These are phyloP conservation scores for Ormyrus thymus DNA, from an alignment of 2,888 invertebrate species.

Conservation along the genomic window DNA sequence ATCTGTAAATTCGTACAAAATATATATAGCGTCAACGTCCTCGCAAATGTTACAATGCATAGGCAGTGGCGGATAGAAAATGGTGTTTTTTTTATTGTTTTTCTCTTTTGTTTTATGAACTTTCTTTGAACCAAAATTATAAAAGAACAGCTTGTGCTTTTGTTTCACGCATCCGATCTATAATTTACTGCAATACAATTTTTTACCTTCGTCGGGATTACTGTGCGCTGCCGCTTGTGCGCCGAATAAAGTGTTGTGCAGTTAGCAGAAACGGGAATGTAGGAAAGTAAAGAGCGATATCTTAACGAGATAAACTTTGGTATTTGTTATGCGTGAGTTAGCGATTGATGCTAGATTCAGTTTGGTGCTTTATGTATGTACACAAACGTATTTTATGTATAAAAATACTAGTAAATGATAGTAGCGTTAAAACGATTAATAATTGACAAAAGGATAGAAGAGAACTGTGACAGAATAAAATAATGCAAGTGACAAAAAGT, in stretches of 20 bases:
- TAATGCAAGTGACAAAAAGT: conserved; percentile 31
- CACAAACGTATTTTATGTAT: conserved; percentile 49
- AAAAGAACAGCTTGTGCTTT: conserved; percentile 47
- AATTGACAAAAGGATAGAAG: conserved; percentile 31
- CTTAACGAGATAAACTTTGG: conserved; percentile 74
- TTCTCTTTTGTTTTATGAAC: conserved; percentile 22
- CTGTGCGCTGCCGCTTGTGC: conserved; percentile 45
- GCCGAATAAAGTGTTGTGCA: conserved; percentile 50
- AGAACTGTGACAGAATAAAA: conserved; percentile 23
- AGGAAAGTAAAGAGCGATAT: conserved; percentile 62
- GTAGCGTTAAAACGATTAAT: conserved; percentile 50
- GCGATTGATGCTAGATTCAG: conserved; percentile 58
- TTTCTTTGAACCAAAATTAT: conserved; percentile 43
- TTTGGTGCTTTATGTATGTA: conserved; percentile 55
- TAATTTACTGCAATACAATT: conserved; percentile 47
- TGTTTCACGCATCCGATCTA: conserved; percentile 45
- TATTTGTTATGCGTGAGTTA: conserved; percentile 71
- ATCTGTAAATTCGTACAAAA: conserved; percentile 54
- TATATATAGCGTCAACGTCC: conserved; percentile 48
- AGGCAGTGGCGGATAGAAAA: conserved; percentile 67
- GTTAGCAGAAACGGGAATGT: conserved; percentile 60
- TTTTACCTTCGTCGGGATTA: conserved; percentile 30
- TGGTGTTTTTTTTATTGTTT: conserved; percentile 56
- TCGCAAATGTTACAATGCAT: conserved; percentile 60
- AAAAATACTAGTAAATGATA: conserved; percentile 58